phyloP scores from a whole-genome alignment of 2,888 invertebrate species.

The Sylvicola fuscatus region DNA sequence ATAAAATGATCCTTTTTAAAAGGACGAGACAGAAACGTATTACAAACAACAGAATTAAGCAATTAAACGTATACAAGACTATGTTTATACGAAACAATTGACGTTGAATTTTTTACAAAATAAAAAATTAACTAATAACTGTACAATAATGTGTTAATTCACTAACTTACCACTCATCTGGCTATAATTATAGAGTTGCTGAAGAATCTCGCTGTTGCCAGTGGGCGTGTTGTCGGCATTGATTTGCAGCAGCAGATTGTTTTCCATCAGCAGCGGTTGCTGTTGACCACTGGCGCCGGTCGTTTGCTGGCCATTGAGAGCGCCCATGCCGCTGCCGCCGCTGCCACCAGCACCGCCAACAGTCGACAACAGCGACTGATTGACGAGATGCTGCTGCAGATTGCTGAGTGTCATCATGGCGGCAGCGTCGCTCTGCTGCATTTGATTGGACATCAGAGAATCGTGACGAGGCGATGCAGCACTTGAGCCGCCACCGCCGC shows the following conservation, averaged over 20 bases:
- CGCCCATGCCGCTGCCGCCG: background rate
- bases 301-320: background rate
- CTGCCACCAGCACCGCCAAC: background rate
- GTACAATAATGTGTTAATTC: no score
- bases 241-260: slow-evolving; percentile 12
- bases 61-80: no score
- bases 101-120: no score
- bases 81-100: no score
- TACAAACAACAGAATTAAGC: no score
- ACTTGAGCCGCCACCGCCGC: background rate
- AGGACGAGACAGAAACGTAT: no score
- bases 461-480: background rate
- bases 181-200: slow-evolving; percentile 20
- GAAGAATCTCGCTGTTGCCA: slow-evolving; percentile 14
- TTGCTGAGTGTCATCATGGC: background rate
- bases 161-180: slow-evolving; percentile 23
- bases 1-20: no score
- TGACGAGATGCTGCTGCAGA: slow-evolving; percentile 1
- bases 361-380: background rate
- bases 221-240: slow-evolving; percentile 9
- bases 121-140: no score
- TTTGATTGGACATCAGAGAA: background rate
- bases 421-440: background rate
- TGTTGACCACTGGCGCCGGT: background rate
- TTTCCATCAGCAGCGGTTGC: slow-evolving; percentile 10